Base-by-base conservation (phyloP, 2,888 invertebrate species). In the Cybosia mesomella region DNA sequence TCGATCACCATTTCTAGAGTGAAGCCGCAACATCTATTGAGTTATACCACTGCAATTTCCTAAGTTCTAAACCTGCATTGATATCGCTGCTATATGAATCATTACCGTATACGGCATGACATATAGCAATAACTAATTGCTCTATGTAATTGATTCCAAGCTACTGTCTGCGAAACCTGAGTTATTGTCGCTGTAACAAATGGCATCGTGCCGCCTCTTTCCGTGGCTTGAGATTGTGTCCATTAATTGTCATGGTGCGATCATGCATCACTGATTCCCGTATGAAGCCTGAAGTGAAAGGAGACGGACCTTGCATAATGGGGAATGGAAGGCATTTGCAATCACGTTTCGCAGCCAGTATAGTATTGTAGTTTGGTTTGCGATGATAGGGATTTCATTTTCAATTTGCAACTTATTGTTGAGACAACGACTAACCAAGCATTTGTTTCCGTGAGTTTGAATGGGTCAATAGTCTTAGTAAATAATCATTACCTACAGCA, bases 201-300 rank as follows among this genome's bases (percentile, higher is more conserved):
- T 75, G 71, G 73, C 80, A 71, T 80, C 76, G 80, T 75, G 80
- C 74, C 53, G 69, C 58, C 68, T 57, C 54, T 57, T 61, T 57
- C 57, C 53, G 58, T 58, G 58, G 34, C 57, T 61, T 61, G 36
- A 58, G 36, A 58, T 34, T 34, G 55, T 39, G 55, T 53, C 59
- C 53, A 58, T 63, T 63, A 64, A 59, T 66, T 70, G 66, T 70
- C 66, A 59, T 43, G 36, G 59, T 55, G 63, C 80, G 77, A 81
- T 83, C 84, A 85, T 83, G 86, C 82, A 81, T 79, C 83, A 80
- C 73, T 83, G 84, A 81, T 84, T 76, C 78, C 71, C 71, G 68
- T 67, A 74, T 80, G 71, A 66, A 73, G 71, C 32, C 71, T 18
- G 11, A 65, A 74, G 75, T 79, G 77, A 81, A 81, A 81, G 76